Conservation (phyloP, 2,797 vertebrate genomes). For the Gymnoscopelus braueri region DNA sequence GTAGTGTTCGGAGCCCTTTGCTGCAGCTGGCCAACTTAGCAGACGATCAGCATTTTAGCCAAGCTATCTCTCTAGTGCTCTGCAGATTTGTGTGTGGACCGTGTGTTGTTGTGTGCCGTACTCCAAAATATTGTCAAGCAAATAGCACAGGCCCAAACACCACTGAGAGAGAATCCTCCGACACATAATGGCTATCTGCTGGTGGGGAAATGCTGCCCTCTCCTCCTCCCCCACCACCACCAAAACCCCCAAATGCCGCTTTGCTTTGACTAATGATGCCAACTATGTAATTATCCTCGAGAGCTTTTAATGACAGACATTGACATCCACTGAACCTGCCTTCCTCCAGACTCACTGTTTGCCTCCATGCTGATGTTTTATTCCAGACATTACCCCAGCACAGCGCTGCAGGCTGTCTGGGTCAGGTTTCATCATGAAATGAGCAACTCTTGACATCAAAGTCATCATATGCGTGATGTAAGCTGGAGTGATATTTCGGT, state of each 20-base stretch:
- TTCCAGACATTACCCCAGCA: background rate
- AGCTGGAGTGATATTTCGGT: too few relatives aligned
- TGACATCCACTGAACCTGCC: conserved; percentile 31
- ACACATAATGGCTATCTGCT: conserved; percentile 2
- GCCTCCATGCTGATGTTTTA: conserved; percentile 1
- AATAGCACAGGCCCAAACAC: conserved; percentile 3
- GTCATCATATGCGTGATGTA: background rate
- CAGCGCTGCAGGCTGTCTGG: background rate
- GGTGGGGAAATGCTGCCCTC: background rate
- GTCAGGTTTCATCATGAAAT: background rate
- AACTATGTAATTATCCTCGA: conserved; percentile 32
- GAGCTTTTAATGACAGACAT: conserved; percentile 22
- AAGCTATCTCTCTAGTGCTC: too few relatives aligned
- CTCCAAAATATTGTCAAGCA: background rate
- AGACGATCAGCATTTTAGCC: too few relatives aligned
- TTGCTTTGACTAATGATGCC: conserved; percentile 29
- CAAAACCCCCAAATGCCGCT: conserved; percentile 4
- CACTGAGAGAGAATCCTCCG: conserved; percentile 16
- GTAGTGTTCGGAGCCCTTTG: too few relatives aligned
- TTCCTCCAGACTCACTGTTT: conserved; percentile 7
- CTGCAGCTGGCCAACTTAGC: too few relatives aligned
- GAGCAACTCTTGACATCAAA: conserved; percentile 1
- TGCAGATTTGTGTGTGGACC: background rate
- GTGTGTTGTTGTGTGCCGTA: background rate
- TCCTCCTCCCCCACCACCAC: background rate